These are phyloP conservation scores for Fratercula arctica DNA, from an alignment of 2,797 vertebrate species.

Conservation along the genomic window DNA sequence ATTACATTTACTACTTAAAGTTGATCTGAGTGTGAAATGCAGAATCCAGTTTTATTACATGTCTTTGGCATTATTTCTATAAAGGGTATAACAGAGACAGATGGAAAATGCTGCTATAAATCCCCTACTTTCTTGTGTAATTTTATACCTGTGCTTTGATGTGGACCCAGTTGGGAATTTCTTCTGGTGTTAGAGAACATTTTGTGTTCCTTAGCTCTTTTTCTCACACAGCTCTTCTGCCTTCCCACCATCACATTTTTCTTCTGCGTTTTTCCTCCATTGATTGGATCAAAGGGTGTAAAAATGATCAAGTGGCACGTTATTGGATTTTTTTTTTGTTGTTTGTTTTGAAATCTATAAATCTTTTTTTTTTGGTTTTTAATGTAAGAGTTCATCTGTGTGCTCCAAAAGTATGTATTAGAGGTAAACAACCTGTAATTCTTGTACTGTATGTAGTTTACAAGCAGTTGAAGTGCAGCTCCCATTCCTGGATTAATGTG, in stretches of 20 bases:
- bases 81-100: background rate
- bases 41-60: background rate
- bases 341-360: background rate
- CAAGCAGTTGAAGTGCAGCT: background rate
- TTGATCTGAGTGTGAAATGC: background rate
- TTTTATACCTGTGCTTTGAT: background rate
- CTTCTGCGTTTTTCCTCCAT: background rate
- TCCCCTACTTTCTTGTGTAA: background rate
- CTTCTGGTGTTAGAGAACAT: background rate
- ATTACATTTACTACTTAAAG: background rate
- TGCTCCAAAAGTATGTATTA: background rate
- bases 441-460: background rate
- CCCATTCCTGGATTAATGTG: background rate
- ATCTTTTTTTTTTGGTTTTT: background rate
- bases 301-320: background rate
- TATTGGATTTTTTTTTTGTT: background rate
- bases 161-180: background rate
- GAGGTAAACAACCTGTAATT: background rate
- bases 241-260: background rate
- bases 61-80: background rate
- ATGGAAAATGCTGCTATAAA: background rate
- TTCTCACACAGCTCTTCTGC: background rate
- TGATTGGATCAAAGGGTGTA: background rate
- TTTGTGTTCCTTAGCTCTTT: background rate
- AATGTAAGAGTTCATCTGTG: background rate